A percentile compares a stretch with the other conserved stretches of the same genome.
Conservation (phyloP, 2,113 vertebrate species). For the Prolemur simus region DNA sequence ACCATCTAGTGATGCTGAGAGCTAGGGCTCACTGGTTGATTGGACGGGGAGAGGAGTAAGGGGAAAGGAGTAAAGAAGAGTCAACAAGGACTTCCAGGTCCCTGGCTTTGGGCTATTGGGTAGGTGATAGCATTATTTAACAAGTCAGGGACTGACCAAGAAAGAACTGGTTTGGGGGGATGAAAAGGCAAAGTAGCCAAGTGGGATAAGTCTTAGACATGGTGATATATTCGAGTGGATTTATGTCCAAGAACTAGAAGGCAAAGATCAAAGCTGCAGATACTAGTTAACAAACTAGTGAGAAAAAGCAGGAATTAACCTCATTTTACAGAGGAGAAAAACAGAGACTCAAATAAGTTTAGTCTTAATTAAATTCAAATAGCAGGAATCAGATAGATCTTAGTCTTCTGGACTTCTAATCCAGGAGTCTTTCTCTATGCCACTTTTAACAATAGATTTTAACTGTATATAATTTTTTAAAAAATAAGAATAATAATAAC, state of each 20-base stretch:
- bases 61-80: not conserved
- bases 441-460: not conserved
- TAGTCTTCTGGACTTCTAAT: not conserved
- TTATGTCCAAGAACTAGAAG: not conserved
- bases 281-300: not conserved
- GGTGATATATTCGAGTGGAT: not conserved
- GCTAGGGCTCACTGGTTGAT: not conserved
- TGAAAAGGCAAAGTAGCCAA: not conserved
- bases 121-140: not conserved
- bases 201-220: not conserved
- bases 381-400: not conserved
- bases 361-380: not conserved
- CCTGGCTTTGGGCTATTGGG: not conserved
- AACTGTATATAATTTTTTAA: not conserved
- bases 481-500: not conserved
- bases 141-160: not conserved
- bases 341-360: not conserved
- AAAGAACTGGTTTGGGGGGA: not conserved
- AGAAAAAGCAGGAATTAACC: conserved; percentile 1
- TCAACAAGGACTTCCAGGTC: not conserved
- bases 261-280: not conserved
- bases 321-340: not conserved
- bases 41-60: not conserved
- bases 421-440: not conserved
- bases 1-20: not conserved